Percentiles rank a stretch among this genome's conserved stretches.
Conservation (phyloP, 2,797 vertebrate genomes). For the Adrianichthys oophorus region DNA sequence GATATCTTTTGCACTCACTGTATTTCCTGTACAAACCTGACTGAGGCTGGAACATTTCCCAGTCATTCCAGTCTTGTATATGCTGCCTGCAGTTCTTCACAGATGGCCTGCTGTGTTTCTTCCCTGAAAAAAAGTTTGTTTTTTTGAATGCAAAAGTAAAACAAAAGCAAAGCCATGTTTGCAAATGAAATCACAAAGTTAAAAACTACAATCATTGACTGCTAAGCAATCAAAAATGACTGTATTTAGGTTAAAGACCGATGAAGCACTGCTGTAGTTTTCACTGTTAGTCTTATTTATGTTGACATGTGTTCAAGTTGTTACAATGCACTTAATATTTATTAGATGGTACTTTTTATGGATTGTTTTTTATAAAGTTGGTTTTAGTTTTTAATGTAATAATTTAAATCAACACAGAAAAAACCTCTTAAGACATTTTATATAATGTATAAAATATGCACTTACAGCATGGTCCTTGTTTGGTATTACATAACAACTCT, state of each 20-base stretch:
- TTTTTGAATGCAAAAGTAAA: slow-evolving; percentile 18
- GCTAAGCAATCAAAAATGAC: slow-evolving; percentile 4
- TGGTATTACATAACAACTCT: no score
- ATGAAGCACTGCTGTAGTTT: slow-evolving; percentile 44
- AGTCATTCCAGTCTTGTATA: slow-evolving; percentile 13
- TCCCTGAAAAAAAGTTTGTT: slow-evolving; percentile 16
- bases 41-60: slow-evolving; percentile 14
- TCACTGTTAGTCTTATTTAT: slow-evolving; percentile 35
- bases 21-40: slow-evolving; percentile 23
- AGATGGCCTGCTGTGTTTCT: slow-evolving; percentile 14
- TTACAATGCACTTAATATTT: no score
- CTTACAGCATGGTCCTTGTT: slow-evolving; percentile 6
- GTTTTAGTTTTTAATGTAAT: slow-evolving; percentile 10
- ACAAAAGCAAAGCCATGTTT: slow-evolving; percentile 7
- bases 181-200: not conserved
- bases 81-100: slow-evolving; percentile 34
- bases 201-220: not conserved
- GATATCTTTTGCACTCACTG: slow-evolving; percentile 37
- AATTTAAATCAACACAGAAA: slow-evolving; percentile 15
- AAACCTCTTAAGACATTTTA: not conserved
- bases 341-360: not conserved
- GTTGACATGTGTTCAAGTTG: slow-evolving; percentile 1
- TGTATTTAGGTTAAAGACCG: slow-evolving; percentile 5
- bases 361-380: slow-evolving; percentile 5
- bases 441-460: slow-evolving; percentile 14